phyloP scores from a whole-genome alignment of 2,888 invertebrate species.

The Alitta virens region DNA sequence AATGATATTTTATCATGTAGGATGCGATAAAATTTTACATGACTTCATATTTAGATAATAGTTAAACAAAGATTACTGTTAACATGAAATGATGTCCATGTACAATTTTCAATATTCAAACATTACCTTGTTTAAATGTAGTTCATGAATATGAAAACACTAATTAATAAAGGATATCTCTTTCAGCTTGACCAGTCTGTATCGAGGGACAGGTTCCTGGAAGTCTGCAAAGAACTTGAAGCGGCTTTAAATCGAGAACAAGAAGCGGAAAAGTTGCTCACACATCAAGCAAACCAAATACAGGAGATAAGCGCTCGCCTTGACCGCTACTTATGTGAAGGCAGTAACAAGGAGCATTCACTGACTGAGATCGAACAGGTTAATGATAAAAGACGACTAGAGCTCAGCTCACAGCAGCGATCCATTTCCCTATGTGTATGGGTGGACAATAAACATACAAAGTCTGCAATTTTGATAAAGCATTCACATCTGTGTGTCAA shows the following conservation, averaged over 20 bases:
- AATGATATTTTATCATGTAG: too few relatives aligned
- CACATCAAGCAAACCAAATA: slow-evolving; percentile 48
- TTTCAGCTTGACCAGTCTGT: slow-evolving; percentile 26
- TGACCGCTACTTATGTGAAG: slow-evolving; percentile 32
- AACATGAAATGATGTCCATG: too few relatives aligned
- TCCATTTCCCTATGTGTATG: too few relatives aligned
- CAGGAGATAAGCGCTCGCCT: slow-evolving; percentile 27
- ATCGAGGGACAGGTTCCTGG: slow-evolving; percentile 47
- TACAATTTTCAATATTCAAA: not conserved
- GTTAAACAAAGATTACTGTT: too few relatives aligned
- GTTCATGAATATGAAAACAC: not conserved
- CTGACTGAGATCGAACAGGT: slow-evolving; percentile 46
- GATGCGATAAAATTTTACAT: too few relatives aligned
- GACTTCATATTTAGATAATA: too few relatives aligned
- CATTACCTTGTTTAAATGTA: not conserved
- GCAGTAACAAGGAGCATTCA: slow-evolving; percentile 41
- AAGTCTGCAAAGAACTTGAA: slow-evolving; percentile 48
- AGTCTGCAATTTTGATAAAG: too few relatives aligned
- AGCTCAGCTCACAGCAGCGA: too few relatives aligned
- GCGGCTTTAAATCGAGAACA: slow-evolving; percentile 46
- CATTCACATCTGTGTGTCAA: too few relatives aligned
- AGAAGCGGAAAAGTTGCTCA: slow-evolving; percentile 47
- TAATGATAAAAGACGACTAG: too few relatives aligned
- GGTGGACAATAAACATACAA: too few relatives aligned
- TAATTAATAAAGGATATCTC: too few relatives aligned